Percentiles rank a stretch among this genome's conserved stretches.
Conservation (phyloP, 2,888 invertebrate species). For the Apamea anceps region DNA sequence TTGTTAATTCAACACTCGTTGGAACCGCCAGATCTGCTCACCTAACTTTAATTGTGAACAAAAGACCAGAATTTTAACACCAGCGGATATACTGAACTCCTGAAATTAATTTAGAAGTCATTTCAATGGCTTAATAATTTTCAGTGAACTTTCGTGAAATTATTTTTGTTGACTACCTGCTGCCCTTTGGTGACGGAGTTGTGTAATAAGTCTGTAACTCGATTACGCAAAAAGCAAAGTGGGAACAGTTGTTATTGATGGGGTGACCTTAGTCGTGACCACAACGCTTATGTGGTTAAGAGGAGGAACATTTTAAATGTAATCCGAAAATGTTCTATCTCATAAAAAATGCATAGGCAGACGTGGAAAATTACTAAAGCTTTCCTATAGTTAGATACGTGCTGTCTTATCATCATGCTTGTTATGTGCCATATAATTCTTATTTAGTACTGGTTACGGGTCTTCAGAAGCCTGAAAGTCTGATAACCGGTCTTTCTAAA, state of each 20-base stretch:
- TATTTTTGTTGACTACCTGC: slow-evolving; percentile 61
- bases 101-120: slow-evolving; percentile 75
- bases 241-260: slow-evolving; percentile 41
- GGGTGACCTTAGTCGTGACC: slow-evolving; percentile 21
- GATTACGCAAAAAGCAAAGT: slow-evolving; percentile 43
- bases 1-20: slow-evolving; percentile 37
- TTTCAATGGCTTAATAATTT: slow-evolving; percentile 71
- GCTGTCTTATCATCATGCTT: neutral
- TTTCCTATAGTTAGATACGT: neutral
- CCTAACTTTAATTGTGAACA: slow-evolving; percentile 38
- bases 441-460: no score
- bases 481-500: neutral
- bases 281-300: neutral
- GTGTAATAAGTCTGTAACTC: slow-evolving; percentile 37
- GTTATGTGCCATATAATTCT: no score
- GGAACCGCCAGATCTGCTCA: slow-evolving; percentile 39
- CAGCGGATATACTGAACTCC: slow-evolving; percentile 58
- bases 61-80: slow-evolving; percentile 56
- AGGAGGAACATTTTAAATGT: slow-evolving; percentile 7
- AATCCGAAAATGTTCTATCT: neutral
- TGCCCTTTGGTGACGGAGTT: slow-evolving; percentile 51
- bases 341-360: neutral
- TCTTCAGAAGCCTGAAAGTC: neutral
- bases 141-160: slow-evolving; percentile 56
- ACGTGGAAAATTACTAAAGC: neutral